Base-by-base conservation (phyloP, 35 echinoderm and acorn worm genomes). In the Diadema setosum region DNA sequence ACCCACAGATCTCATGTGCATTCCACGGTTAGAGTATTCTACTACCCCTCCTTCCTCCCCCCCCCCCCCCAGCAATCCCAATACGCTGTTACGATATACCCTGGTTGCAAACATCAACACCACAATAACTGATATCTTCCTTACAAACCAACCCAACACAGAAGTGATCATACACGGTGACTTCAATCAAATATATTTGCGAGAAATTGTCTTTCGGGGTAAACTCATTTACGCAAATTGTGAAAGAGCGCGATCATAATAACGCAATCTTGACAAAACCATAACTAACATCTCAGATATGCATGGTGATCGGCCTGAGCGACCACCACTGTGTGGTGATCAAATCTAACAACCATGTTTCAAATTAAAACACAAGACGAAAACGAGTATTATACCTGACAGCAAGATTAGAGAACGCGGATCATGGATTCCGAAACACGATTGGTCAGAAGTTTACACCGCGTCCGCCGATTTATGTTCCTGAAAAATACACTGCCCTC, bases 321-420 rank as follows among this genome's bases (percentile, higher is more conserved):
- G 84, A 87, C 30, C 84, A 87, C 24, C 11, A 41, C 24, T 80
- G 64, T 74, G 85, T 87, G 24, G 24, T 87, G 34, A 31, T 80
- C 2, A 45, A 5, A 46, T 31, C 69, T 4, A 8, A 20, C 31
- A n/a, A 5, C 26, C 39, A 87, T 0, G 43, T 52, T 15, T 49
- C 27, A 33, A 57, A 1, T 3, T 0, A 5, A 37, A 83, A 83
- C 14, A 87, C 34, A 25, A 32, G 25, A 18, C 16, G 25, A 15
- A 87, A 87, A 52, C 65, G 30, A 9, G 41, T 32, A 50, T 41
- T 87, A 6, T 24, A 70, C 31, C 36, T 50, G 86, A 88, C 30
- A 88, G 86, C 33, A 88, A 78, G 36, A 80, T 88, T 17, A 45
- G 86, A 33, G 42, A 88, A 56, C 64, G 20, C 37, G 82, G 82